A percentile compares a stretch with the other conserved stretches of the same genome.
These are phyloP conservation scores for Leptopilina myrica DNA, from an alignment of 2,888 invertebrate genomes.

Conservation along the genomic window DNA sequence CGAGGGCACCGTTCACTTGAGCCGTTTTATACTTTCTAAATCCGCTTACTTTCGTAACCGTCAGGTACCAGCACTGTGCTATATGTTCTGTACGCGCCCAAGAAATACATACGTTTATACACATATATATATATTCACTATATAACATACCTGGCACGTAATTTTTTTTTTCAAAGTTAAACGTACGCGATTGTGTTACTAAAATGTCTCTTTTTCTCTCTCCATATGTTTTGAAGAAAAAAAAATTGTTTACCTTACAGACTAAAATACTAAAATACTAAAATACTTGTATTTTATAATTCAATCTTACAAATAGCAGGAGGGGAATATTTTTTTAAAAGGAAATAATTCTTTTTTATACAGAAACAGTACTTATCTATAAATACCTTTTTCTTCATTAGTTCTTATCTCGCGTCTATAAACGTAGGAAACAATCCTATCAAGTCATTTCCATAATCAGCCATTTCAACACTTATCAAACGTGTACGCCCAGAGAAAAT, in stretches of 20 bases:
- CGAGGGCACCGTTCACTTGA: conserved; percentile 69
- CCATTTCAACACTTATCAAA: no score
- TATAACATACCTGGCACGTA: conserved; percentile 31
- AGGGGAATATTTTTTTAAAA: neutral
- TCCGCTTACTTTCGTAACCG: conserved; percentile 76
- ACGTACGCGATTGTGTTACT: conserved; percentile 24
- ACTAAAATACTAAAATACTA: no score
- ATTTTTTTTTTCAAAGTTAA: conserved; percentile 1
- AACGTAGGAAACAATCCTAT: no score
- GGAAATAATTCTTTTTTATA: no score
- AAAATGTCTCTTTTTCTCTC: neutral
- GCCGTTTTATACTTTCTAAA: conserved; percentile 75
- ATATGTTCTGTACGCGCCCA: conserved; percentile 32
- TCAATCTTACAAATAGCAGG: no score
- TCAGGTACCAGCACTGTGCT: conserved; percentile 56
- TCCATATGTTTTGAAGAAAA: neutral
- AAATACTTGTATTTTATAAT: no score
- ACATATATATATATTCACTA: neutral
- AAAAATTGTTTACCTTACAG: neutral
- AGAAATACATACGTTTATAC: neutral
- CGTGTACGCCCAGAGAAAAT: no score
- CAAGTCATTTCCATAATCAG: no score
- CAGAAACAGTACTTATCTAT: neutral
- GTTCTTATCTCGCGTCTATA: no score
- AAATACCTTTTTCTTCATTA: no score